These are phyloP conservation scores for Nyctibius bracteatus DNA, from an alignment of 2,113 vertebrate species.

Conservation along the genomic window DNA sequence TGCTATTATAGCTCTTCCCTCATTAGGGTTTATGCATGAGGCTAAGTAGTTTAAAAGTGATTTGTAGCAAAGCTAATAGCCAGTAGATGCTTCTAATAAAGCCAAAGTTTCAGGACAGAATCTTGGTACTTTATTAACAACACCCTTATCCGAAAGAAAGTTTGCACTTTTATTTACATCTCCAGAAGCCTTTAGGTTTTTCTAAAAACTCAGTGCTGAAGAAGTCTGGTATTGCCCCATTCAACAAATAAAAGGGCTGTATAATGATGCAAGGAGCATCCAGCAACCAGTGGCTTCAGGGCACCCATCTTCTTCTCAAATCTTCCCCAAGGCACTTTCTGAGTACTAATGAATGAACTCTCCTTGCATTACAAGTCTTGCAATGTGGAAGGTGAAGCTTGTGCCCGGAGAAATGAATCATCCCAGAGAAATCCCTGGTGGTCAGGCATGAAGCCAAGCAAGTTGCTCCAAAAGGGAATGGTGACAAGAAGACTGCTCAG, in stretches of 20 bases:
- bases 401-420: background rate
- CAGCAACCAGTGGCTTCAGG: background rate
- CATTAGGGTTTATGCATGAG: background rate
- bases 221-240: background rate
- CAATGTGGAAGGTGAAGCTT: background rate
- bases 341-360: background rate
- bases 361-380: fast-evolving
- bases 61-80: background rate
- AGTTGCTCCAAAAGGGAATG: background rate
- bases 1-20: background rate
- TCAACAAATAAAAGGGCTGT: background rate
- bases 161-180: background rate
- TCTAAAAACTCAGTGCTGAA: background rate
- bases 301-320: background rate
- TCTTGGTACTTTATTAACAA: background rate
- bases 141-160: background rate
- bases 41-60: background rate
- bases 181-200: background rate
- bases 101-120: background rate
- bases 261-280: background rate
- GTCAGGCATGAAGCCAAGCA: background rate
- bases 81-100: background rate
- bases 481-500: background rate
- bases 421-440: background rate
- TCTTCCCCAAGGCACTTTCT: background rate